Evolutionary conservation across 2,888 invertebrate genomes (phyloP), one percentile per base, ranked within the genome.

Genomic region (Ochlodes sylvanus): DNA sequence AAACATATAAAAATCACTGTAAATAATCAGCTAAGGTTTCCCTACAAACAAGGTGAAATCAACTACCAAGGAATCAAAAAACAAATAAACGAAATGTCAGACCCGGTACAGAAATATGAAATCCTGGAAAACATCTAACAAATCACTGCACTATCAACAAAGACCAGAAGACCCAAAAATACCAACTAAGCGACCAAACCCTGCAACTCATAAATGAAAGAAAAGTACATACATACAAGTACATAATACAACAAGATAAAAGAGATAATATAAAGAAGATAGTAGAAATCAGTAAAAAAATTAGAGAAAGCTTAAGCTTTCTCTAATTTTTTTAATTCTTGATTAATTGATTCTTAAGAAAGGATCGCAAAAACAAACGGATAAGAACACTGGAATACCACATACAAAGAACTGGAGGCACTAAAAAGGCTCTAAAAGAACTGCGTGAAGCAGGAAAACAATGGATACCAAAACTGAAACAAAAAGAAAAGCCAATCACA

Each of bases 281-380:
- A 47, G 27, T 62, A 41, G 62, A 68, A 56, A 56, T 62, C 15
- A 68, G 62, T 14, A 62, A 68, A 62, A 55, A 62, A 19, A 68
- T 62, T 12, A 63, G 56, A 27, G 50, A 62, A 56, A n/a, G 21
- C n/a, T n/a, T n/a, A n/a, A n/a, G n/a, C 21, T n/a, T 56, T 62
- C 50, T 27, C 56, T 63, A 12, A 62, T 68, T 19, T 62, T 55
- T 62, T 68, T 62, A 14, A n/a, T n/a, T n/a, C n/a, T n/a, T n/a
- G n/a, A n/a, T n/a, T n/a, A n/a, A n/a, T n/a, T n/a, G n/a, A n/a
- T n/a, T n/a, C 4, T 47, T 62, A 27, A 56, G 57, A 19, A 68
- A 55, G 27, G 67, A 68, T 27, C 34, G 61, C 27, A 68, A 47
- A 62, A 27, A 7, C n/a, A 63, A 50, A 57, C 44, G 68, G 14